phyloP scores from a whole-genome alignment of 1,140 invertebrate genomes.

The Nasonia giraulti region DNA sequence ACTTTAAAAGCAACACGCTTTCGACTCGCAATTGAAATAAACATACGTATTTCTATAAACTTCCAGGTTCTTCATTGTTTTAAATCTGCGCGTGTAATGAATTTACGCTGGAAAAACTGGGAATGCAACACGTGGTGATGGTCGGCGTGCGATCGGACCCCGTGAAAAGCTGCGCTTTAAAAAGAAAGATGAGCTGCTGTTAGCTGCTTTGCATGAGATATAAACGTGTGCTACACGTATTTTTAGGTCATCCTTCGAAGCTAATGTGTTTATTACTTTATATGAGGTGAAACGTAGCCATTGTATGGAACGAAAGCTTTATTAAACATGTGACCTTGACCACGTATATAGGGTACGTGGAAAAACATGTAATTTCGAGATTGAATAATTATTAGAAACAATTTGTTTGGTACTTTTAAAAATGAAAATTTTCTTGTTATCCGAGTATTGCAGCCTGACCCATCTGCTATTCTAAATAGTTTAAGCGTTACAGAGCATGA shows the following conservation, averaged over 20 bases:
- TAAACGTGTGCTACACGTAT: not conserved
- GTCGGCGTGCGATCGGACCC: slow-evolving; percentile 57
- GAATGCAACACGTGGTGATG: slow-evolving; percentile 71
- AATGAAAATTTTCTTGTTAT: no score
- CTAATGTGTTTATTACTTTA: not conserved
- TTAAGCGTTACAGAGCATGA: no score
- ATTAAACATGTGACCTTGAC: no score
- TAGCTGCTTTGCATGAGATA: not conserved
- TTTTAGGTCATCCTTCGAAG: not conserved
- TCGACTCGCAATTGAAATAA: no score
- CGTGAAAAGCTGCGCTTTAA: not conserved
- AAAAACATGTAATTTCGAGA: no score
- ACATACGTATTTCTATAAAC: not conserved
- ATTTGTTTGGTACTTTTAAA: no score
- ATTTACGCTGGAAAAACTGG: slow-evolving; percentile 45
- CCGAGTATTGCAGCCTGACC: no score
- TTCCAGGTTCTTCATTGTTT: not conserved
- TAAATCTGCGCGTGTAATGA: not conserved
- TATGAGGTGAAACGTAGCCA: not conserved
- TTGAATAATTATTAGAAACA: no score
- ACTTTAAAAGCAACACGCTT: no score
- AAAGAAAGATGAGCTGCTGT: not conserved
- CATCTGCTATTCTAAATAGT: no score
- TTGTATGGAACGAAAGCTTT: not conserved
- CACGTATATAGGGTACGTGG: no score